phyloP scores from a whole-genome alignment of 1,140 invertebrate species.

The Ostrea edulis region DNA sequence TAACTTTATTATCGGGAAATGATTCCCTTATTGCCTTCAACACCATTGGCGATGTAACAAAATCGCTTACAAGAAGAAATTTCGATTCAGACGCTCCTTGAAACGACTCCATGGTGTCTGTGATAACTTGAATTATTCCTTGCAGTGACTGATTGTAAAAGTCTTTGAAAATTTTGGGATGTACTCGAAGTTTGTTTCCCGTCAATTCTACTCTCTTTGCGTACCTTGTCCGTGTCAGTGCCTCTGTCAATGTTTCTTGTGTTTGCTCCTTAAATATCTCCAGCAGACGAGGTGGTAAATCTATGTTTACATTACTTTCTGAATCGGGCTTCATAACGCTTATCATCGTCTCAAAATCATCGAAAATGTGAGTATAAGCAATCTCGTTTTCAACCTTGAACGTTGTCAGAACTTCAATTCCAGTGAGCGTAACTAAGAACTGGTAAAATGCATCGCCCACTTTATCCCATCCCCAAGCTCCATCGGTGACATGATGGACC shows the following conservation, averaged over 20 bases:
- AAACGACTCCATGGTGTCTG: constrained; percentile 34
- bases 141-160: constrained; percentile 46
- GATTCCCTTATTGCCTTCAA: constrained; percentile 47
- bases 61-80: constrained; percentile 55
- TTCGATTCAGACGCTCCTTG: background rate
- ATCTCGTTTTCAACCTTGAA: constrained; percentile 29
- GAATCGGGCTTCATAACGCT: constrained; percentile 41
- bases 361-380: constrained; percentile 44
- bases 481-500: constrained; percentile 56
- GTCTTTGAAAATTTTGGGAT: constrained; percentile 46
- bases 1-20: constrained; percentile 47
- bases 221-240: constrained; percentile 44
- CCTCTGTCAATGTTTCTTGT: constrained; percentile 14
- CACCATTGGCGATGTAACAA: constrained; percentile 54
- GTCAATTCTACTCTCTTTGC: background rate
- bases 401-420: constrained; percentile 37
- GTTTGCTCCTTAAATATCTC: constrained; percentile 25
- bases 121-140: constrained; percentile 45
- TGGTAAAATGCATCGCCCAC: constrained; percentile 58
- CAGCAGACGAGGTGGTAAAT: constrained; percentile 19
- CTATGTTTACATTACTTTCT: background rate
- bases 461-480: constrained; percentile 61
- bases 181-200: constrained; percentile 48
- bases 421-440: constrained; percentile 50
- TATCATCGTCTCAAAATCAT: constrained; percentile 58